Percentiles rank a stretch among this genome's conserved stretches.
phyloP scores from a whole-genome alignment of 2,113 vertebrate genomes.

The Empidonax traillii region DNA sequence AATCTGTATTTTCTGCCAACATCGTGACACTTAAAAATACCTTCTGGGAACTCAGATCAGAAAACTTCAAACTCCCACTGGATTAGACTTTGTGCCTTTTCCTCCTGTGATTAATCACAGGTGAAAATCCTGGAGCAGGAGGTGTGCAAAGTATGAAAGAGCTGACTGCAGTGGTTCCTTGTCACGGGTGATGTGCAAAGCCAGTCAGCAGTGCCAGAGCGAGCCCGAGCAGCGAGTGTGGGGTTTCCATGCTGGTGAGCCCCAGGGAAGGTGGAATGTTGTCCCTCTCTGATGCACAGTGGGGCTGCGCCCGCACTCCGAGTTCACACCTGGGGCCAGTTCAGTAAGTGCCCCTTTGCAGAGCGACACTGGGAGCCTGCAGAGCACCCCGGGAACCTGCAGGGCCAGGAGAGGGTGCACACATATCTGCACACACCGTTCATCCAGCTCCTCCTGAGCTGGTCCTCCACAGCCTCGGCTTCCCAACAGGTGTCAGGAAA shows the following conservation, averaged over 20 bases:
- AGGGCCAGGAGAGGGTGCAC: background rate
- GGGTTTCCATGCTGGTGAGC: rapidly evolving
- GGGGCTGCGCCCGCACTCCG: background rate
- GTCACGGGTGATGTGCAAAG: rapidly evolving
- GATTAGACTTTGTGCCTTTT: background rate
- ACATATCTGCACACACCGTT: background rate
- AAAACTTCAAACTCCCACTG: background rate
- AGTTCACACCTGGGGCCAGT: background rate
- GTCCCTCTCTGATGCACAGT: background rate
- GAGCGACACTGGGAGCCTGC: background rate
- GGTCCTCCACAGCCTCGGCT: background rate
- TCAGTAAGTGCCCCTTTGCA: rapidly evolving
- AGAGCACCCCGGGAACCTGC: background rate
- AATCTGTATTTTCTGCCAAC: background rate
- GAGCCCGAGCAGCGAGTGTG: rapidly evolving
- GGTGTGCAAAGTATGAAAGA: background rate
- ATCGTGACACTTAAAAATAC: too few species aligned
- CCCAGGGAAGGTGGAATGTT: background rate
- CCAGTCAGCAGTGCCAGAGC: background rate
- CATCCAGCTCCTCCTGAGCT: background rate
- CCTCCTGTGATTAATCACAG: background rate
- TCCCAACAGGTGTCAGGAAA: rapidly evolving
- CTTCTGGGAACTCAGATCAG: background rate
- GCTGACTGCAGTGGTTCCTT: background rate
- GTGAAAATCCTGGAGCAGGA: background rate